Conservation (phyloP, 2,797 vertebrate species). For the Ammospiza maritima region DNA sequence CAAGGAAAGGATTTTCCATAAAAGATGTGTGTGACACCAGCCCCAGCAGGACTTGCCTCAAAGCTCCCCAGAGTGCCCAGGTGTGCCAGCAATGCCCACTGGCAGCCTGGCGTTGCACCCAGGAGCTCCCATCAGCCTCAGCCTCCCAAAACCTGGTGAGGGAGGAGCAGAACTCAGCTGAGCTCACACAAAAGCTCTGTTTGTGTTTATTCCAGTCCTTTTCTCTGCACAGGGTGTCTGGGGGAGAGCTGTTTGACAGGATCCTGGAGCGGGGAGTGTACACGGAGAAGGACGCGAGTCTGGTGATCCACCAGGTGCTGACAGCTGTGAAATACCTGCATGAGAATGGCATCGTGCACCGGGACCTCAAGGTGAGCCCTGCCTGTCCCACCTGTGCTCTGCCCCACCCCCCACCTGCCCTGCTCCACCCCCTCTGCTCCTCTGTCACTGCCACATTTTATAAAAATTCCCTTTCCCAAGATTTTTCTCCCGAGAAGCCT, state of each 20-base stretch:
- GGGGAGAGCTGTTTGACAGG: conserved; percentile 93
- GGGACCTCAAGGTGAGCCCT: conserved; percentile 89
- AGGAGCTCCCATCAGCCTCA: not conserved
- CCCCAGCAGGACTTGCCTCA: not conserved
- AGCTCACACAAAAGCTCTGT: accelerated
- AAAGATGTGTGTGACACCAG: not conserved
- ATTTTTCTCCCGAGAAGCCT: too few species aligned
- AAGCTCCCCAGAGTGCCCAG: not conserved
- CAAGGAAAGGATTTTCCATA: too few species aligned
- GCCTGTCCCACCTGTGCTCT: too few species aligned
- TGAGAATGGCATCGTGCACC: conserved; percentile 90
- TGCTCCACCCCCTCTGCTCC: too few species aligned
- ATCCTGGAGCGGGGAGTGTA: conserved; percentile 91
- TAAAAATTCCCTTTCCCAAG: too few species aligned
- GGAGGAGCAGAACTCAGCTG: not conserved
- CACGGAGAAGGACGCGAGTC: conserved; percentile 91
- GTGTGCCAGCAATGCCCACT: not conserved
- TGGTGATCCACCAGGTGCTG: conserved; percentile 91
- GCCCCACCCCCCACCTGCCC: too few species aligned
- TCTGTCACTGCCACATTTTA: too few species aligned
- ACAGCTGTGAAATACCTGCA: conserved; percentile 92
- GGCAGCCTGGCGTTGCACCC: not conserved
- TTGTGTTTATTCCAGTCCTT: accelerated
- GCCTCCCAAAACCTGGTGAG: not conserved
- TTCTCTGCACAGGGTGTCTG: conserved; percentile 84